Conservation (phyloP, 2,888 invertebrate genomes). For the Euproctis similis region DNA sequence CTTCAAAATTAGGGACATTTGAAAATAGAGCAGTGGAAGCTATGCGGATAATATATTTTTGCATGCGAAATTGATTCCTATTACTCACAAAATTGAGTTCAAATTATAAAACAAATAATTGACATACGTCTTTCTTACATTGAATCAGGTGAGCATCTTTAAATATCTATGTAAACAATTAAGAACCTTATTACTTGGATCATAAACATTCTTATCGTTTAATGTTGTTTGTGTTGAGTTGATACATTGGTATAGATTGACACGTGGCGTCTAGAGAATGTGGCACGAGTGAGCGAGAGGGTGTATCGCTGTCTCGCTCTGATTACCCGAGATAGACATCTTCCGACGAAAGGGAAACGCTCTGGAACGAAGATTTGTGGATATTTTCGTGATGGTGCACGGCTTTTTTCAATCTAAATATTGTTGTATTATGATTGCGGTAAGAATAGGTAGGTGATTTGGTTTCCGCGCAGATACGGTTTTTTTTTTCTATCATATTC, state of each 20-base stretch:
- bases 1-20: slow-evolving; percentile 30
- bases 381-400: slow-evolving; percentile 49
- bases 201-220: slow-evolving; percentile 54
- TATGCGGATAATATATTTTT: slow-evolving; percentile 12
- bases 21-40: slow-evolving; percentile 40
- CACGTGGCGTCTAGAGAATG: slow-evolving; percentile 60
- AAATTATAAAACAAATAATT: slow-evolving; percentile 21
- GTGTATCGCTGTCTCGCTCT: slow-evolving; percentile 36
- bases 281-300: slow-evolving; percentile 43
- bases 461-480: background rate
- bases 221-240: slow-evolving; percentile 38
- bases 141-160: slow-evolving; percentile 16
- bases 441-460: slow-evolving; percentile 10
- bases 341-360: slow-evolving; percentile 62
- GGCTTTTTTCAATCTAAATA: slow-evolving; percentile 34
- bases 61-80: slow-evolving; percentile 29
- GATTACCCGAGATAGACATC: slow-evolving; percentile 56
- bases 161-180: slow-evolving; percentile 36
- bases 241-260: slow-evolving; percentile 48
- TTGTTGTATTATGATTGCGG: slow-evolving; percentile 21
- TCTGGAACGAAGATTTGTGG: slow-evolving; percentile 39
- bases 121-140: slow-evolving; percentile 15
- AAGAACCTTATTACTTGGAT: slow-evolving; percentile 40
- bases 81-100: slow-evolving; percentile 23
- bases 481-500: no score